These are phyloP conservation scores for Edolisoma coerulescens DNA, from an alignment of 2,113 vertebrate species.

Conservation along the genomic window DNA sequence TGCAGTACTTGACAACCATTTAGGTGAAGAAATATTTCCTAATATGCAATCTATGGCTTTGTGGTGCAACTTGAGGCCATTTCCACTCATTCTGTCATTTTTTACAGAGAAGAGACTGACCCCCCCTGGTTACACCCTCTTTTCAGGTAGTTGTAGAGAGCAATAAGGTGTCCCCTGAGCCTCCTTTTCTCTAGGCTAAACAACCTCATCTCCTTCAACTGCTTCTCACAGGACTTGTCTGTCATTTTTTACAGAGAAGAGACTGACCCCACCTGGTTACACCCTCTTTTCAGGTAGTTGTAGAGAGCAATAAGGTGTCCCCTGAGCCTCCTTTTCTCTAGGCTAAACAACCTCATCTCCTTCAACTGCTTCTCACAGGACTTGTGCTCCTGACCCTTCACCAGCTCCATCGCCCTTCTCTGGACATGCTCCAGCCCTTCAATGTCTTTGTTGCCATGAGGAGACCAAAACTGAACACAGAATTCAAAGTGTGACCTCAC, in stretches of 20 bases:
- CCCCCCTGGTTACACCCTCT: rapidly evolving
- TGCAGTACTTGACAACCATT: neutral
- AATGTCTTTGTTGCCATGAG: neutral
- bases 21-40: neutral
- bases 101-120: neutral
- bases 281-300: too few relatives aligned
- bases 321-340: too few relatives aligned
- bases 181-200: neutral
- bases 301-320: too few relatives aligned
- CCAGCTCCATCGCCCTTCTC: neutral
- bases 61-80: neutral
- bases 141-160: neutral
- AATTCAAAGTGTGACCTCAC: neutral
- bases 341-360: too few relatives aligned
- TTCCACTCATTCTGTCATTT: neutral
- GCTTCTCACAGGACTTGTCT: too few relatives aligned
- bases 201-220: neutral
- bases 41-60: too few relatives aligned
- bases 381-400: neutral
- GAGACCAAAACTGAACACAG: neutral
- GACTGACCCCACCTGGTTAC: too few relatives aligned
- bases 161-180: too few relatives aligned
- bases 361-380: too few relatives aligned
- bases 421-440: rapidly evolving
- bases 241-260: too few relatives aligned